phyloP scores from a whole-genome alignment of 2,888 invertebrate species.

The Ernsta delagoae region DNA sequence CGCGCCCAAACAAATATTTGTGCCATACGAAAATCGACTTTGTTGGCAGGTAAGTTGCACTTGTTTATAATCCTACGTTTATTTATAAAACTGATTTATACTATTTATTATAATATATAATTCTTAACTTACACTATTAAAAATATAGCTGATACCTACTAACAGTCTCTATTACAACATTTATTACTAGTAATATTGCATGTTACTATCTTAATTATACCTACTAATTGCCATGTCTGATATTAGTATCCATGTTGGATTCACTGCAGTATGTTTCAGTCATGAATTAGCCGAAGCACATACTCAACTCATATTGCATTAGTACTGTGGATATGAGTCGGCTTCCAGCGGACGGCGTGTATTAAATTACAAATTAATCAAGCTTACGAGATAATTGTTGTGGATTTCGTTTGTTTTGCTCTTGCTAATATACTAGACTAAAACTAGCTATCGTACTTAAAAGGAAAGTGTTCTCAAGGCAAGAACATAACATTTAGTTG shows the following conservation, averaged over 20 bases:
- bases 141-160: too few relatives aligned
- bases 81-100: too few relatives aligned
- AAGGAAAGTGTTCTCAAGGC: too few relatives aligned
- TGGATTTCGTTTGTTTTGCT: background rate
- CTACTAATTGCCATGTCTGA: background rate
- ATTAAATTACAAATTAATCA: conserved; percentile 8
- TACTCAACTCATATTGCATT: conserved; percentile 1
- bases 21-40: background rate
- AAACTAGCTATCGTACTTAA: too few relatives aligned
- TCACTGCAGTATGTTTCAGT: conserved; percentile 1
- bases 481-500: too few relatives aligned
- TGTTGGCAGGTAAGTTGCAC: background rate
- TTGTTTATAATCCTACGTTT: background rate
- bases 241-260: conserved; percentile 2
- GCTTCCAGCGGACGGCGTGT: conserved; percentile 3
- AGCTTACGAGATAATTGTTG: background rate
- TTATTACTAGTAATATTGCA: background rate
- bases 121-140: too few relatives aligned
- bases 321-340: background rate
- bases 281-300: conserved; percentile 5
- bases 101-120: too few relatives aligned
- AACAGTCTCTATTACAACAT: too few relatives aligned
- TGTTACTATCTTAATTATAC: background rate
- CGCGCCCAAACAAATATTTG: background rate
- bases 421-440: background rate